A percentile compares a stretch with the other conserved stretches of the same genome.
These are phyloP conservation scores for Phrynocephalus versicolor DNA, from an alignment of 2,113 vertebrate species.

Conservation along the genomic window DNA sequence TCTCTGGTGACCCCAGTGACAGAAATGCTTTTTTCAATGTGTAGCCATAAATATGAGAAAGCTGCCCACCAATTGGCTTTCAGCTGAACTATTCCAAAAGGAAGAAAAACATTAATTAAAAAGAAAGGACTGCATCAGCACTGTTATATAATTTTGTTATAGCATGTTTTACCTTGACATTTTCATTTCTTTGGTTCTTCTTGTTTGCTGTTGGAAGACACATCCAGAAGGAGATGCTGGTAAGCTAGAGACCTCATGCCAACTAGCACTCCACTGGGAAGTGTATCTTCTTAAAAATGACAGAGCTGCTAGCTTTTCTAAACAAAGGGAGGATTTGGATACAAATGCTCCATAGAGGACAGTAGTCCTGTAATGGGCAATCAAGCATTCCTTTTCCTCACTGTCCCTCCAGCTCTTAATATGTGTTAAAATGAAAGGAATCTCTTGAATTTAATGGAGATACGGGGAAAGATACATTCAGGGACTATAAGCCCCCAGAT, in stretches of 20 bases:
- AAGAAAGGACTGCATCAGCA: background rate
- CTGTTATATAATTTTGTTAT: accelerated
- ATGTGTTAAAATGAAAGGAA: background rate
- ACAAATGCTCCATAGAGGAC: background rate
- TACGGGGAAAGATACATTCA: background rate
- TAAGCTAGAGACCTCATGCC: background rate
- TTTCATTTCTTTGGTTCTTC: background rate
- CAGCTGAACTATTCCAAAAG: accelerated
- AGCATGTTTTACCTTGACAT: background rate
- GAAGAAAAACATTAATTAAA: background rate
- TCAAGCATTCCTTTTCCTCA: background rate
- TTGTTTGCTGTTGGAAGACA: background rate
- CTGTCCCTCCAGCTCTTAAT: no score
- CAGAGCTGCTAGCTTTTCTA: accelerated
- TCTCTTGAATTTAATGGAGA: background rate
- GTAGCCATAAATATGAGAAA: background rate
- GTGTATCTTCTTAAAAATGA: accelerated
- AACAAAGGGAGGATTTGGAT: background rate
- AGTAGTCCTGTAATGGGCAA: background rate
- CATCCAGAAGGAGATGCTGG: background rate
- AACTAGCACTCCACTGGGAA: background rate
- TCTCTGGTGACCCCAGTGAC: background rate
- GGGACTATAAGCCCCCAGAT: no score
- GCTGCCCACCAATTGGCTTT: slow-evolving; percentile 14
- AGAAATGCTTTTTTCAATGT: accelerated